phyloP scores from a whole-genome alignment of 2,888 invertebrate species.

The Caenorhabditis sp. region DNA sequence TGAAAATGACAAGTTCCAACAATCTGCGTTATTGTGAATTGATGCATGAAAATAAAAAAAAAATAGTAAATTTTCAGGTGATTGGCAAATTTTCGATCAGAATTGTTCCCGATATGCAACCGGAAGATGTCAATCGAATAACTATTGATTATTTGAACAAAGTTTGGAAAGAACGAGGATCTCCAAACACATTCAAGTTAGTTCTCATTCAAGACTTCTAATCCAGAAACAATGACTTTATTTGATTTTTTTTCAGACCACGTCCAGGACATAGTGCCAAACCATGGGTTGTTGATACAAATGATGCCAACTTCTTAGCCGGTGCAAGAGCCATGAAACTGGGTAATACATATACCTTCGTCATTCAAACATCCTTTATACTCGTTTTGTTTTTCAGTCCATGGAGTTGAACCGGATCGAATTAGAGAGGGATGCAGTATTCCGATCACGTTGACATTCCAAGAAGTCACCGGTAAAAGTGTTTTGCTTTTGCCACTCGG shows the following conservation, averaged over 20 bases:
- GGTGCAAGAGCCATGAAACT: constrained; percentile 75
- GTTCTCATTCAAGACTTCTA: too few species aligned
- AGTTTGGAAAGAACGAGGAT: constrained; percentile 79
- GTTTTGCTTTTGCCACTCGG: constrained; percentile 93
- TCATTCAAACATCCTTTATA: too few species aligned
- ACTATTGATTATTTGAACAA: constrained; percentile 82
- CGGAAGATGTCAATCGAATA: constrained; percentile 77
- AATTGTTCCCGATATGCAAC: constrained; percentile 91
- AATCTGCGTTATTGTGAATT: too few species aligned
- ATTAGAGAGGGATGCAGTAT: constrained; percentile 97
- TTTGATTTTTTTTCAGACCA: constrained; percentile 62
- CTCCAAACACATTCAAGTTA: constrained; percentile 84
- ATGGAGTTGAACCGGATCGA: constrained; percentile 88
- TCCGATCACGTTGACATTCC: constrained; percentile 90
- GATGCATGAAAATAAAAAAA: too few species aligned
- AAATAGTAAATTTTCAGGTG: constrained; percentile 37
- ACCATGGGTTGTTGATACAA: constrained; percentile 91
- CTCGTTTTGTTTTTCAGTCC: constrained; percentile 76
- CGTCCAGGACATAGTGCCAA: constrained; percentile 80
- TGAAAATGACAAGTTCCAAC: too few species aligned
- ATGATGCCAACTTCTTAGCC: constrained; percentile 90
- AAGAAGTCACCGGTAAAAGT: constrained; percentile 78
- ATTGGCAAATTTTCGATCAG: constrained; percentile 96
- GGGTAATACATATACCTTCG: not conserved
- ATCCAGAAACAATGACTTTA: too few species aligned